Evolutionary conservation across 1,140 invertebrate species (phyloP), one percentile per base, ranked within the genome.

Genomic region (Sycobia sp.): DNA sequence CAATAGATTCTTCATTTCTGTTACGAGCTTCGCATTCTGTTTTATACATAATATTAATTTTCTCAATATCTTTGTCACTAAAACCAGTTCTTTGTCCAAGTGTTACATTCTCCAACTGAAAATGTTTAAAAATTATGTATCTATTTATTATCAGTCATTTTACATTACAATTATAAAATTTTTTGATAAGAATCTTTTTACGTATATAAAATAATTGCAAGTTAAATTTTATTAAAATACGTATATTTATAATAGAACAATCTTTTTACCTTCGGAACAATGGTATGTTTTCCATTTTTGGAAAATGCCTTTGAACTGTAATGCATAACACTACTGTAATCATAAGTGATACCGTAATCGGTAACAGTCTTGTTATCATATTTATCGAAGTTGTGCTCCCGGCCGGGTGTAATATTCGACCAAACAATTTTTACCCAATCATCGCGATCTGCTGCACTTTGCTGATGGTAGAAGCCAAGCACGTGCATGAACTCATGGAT

Each of bases 301-400:
- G 87, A 87, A 71, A 91, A 92, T 2, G 88, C 88, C 29, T 75
- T 80, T 32, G 83, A 80, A 32, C 85, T 85, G 68, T 92, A 91
- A 69, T 92, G 90, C 88, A 91, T 90, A 2, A 91, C 83, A 67
- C 88, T 90, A 0, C 75, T 75, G 66, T 90, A 91, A 76, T 91
- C 90, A 67, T 92, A 92, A 3, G 70, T 67, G 22, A 85, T 77
- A 3, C 83, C 83, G 59, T 86, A 89, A 69, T 89, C 86, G 0
- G 85, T 87, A 11, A 89, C 85, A 4, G 84, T 85, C 5, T 84
- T 79, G 20, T 80, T 82, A 7, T 84, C 84, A 66, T 90, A 90
- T 70, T 90, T 91, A 32, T 85, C 84, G 71, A 91, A 91, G 70
- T 91, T 90, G 67, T 87, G 83, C 67, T 87, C 86, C 20, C 75